Percentiles rank a stretch among this genome's conserved stretches.
phyloP scores from a whole-genome alignment of 2,113 vertebrate genomes.

The Chiloscyllium plagiosum region DNA sequence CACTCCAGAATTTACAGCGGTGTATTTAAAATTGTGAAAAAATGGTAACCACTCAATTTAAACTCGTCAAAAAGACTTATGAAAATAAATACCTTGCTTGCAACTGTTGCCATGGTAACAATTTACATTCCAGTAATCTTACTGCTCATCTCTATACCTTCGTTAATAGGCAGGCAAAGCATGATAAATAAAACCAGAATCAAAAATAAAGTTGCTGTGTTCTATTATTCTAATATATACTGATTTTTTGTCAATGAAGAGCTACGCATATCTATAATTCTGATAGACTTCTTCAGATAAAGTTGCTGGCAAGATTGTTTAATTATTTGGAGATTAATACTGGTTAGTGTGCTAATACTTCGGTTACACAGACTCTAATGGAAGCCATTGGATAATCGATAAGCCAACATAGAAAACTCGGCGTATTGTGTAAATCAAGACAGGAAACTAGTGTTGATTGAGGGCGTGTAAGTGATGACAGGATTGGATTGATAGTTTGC shows the following conservation, averaged over 20 bases:
- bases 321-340: background rate
- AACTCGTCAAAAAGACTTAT: background rate
- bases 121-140: background rate
- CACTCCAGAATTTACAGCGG: background rate
- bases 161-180: background rate
- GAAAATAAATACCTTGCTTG: slow-evolving; percentile 20
- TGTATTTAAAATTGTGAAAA: background rate
- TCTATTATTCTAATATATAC: background rate
- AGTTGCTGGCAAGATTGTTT: background rate
- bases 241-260: background rate
- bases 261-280: background rate
- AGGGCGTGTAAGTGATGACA: slow-evolving; percentile 34
- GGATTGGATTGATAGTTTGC: slow-evolving; percentile 36
- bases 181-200: background rate
- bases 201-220: background rate
- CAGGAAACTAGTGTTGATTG: slow-evolving; percentile 36
- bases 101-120: background rate
- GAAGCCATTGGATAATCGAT: background rate
- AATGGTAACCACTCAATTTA: background rate
- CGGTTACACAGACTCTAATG: background rate
- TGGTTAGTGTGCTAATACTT: background rate
- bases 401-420: background rate
- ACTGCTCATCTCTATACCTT: background rate
- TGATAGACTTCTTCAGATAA: background rate
- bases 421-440: slow-evolving; percentile 34